phyloP scores from a whole-genome alignment of 2,888 invertebrate species.

The Abrostola triplasia region DNA sequence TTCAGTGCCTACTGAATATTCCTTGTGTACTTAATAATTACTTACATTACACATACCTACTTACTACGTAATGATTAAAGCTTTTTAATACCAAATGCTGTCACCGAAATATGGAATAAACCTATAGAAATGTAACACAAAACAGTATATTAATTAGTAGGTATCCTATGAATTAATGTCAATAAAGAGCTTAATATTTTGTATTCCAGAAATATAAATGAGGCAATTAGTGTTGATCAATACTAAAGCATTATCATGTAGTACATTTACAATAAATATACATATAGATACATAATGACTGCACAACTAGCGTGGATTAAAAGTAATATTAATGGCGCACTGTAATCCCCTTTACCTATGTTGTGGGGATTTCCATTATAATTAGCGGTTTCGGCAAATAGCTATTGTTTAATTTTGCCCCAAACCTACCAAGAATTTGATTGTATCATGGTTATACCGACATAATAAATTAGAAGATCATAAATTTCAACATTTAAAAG shows the following conservation, averaged over 20 bases:
- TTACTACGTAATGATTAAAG: neutral
- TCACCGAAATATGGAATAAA: neutral
- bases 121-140: neutral
- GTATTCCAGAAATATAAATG: neutral
- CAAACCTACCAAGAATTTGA: too few species aligned
- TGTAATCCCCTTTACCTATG: too few species aligned
- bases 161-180: neutral
- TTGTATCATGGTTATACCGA: too few species aligned
- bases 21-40: neutral
- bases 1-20: constrained; percentile 3
- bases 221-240: neutral
- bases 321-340: too few species aligned
- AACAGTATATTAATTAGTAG: neutral
- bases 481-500: too few species aligned
- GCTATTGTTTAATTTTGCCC: too few species aligned
- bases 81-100: neutral
- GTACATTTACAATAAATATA: neutral
- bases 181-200: neutral
- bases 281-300: too few species aligned
- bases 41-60: too few species aligned
- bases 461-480: too few species aligned
- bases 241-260: neutral
- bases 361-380: too few species aligned
- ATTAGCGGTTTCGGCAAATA: too few species aligned
- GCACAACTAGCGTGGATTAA: too few species aligned